Conservation (phyloP, 2,113 vertebrate genomes). For the Rhegmatorhina hoffmannsi region DNA sequence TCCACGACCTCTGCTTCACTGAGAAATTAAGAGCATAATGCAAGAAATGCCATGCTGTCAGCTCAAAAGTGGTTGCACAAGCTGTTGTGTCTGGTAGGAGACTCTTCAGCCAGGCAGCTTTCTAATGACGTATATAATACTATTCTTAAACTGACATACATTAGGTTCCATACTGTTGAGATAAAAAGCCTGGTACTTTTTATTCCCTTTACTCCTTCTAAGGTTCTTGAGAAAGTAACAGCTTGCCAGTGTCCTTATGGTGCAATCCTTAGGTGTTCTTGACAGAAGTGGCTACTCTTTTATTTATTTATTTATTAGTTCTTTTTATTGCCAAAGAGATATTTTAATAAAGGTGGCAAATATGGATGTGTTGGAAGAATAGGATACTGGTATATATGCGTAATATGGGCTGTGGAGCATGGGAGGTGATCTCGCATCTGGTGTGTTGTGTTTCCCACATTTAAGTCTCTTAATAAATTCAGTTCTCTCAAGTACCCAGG, state of each 20-base stretch:
- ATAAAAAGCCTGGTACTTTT: neutral
- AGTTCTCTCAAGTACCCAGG: neutral
- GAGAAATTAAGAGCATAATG: neutral
- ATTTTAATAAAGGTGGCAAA: neutral
- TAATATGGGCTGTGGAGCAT: neutral
- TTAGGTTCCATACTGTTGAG: neutral
- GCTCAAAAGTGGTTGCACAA: neutral
- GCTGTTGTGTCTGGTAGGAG: neutral
- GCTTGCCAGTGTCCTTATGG: neutral
- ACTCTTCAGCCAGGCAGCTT: slow-evolving; percentile 7
- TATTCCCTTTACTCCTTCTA: neutral
- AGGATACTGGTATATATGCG: neutral
- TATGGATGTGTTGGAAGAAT: neutral
- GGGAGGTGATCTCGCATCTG: neutral
- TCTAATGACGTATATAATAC: neutral
- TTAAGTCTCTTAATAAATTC: neutral
- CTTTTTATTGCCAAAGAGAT: neutral
- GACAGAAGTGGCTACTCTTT: neutral
- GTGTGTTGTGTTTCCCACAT: neutral
- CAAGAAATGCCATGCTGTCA: neutral
- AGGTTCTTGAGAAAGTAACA: neutral
- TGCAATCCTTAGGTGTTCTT: neutral
- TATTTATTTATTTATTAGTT: neutral
- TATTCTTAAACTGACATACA: neutral
- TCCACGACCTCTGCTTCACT: neutral